Evolutionary conservation across 92 coral and sea anemone species (phyloP), one percentile per base, ranked within the genome.

Genomic region (Blastomussa wellsi): DNA sequence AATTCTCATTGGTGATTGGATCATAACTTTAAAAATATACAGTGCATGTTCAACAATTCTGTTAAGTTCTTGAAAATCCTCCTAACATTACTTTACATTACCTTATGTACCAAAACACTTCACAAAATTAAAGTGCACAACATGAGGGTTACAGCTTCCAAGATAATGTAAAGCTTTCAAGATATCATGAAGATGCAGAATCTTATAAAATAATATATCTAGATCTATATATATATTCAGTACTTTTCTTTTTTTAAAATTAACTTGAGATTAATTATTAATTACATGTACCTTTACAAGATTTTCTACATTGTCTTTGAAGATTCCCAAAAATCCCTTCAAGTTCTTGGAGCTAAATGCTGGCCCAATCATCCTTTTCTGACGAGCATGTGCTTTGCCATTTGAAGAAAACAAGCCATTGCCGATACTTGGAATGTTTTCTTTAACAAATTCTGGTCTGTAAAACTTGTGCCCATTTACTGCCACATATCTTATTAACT

Each of bases 361-460:
- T 4, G 98, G 97, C 35, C 89, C 88, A 57, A 95, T 84, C 89
- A 95, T 90, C 64, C 88, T 91, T 66, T 91, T 83, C 59, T 93
- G 96, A 11, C 81, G 89, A 17, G 97, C 93, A 82, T 95, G 97
- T n/a, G 49, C 91, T 64, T 87, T 90, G 2, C 98, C 98, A 69
- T 79, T 87, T 39, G 93, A 86, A 49, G 90, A 66, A 76, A 95
- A 89, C 52, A 93, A 88, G 4, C 91, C 92, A 81, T 86, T 89
- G 15, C 86, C 87, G 38, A 83, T 2, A 67, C 79, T 85, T 35
- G 95, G 92, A 22, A 94, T 41, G 24, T 89, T 22, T 37, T n/a
- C 14, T 48, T 74, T 77, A 0, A 91, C 62, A 44, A 87, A 52
- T 29, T 81, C 89, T 36, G 92, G 59, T 51, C 93, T 87, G 65